phyloP scores from a whole-genome alignment of 2,113 vertebrate species.

The Eptesicus fuscus region DNA sequence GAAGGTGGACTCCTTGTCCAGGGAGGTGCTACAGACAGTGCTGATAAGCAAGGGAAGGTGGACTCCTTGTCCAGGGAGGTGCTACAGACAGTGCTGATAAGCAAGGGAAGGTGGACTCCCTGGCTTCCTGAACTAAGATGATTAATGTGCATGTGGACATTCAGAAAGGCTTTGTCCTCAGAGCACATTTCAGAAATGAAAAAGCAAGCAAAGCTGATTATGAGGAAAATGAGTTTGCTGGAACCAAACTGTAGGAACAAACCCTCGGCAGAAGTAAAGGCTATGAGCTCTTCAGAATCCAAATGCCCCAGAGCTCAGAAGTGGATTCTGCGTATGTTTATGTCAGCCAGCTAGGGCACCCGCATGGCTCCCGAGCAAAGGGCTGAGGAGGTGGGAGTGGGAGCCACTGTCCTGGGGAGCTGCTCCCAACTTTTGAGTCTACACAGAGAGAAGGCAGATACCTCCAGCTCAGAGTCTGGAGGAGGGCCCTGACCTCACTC shows the following conservation, averaged over 20 bases:
- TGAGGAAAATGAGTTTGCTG: background rate
- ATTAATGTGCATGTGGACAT: background rate
- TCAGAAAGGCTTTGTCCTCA: background rate
- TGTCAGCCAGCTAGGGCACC: background rate
- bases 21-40: background rate
- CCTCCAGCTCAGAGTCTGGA: background rate
- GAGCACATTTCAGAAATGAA: conserved; percentile 18
- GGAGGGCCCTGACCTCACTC: background rate
- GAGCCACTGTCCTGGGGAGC: background rate
- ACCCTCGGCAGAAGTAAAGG: background rate
- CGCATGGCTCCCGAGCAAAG: background rate
- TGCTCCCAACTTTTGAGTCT: background rate
- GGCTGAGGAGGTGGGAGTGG: background rate
- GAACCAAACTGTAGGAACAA: background rate
- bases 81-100: background rate
- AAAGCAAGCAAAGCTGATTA: background rate
- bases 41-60: too few species aligned
- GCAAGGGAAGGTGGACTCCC: fast-evolving
- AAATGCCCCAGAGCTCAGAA: background rate
- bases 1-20: fast-evolving
- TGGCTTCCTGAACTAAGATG: background rate
- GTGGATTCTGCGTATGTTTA: too few species aligned
- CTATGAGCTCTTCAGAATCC: background rate
- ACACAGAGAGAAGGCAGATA: background rate
- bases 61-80: background rate